phyloP scores from a whole-genome alignment of 2,888 invertebrate genomes.

The Ormyrus labotus region DNA sequence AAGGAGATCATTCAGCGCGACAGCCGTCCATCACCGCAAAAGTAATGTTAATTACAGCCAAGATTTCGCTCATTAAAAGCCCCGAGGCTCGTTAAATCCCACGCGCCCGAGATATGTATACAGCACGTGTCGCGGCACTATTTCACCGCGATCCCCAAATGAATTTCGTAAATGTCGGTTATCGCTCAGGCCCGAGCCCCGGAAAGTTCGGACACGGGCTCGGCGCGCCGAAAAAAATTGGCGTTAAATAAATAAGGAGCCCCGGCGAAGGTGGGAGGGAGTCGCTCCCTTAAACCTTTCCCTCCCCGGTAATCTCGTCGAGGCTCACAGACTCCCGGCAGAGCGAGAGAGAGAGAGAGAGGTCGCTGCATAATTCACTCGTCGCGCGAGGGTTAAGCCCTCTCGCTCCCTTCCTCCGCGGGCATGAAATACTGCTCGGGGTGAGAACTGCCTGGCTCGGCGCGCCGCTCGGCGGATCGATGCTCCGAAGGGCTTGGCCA shows the following conservation, averaged over 20 bases:
- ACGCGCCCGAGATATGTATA: no score
- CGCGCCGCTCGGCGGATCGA: slow-evolving; percentile 42
- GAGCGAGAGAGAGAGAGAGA: slow-evolving; percentile 11
- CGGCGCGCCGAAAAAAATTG: no score
- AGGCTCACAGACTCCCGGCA: neutral
- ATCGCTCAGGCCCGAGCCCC: slow-evolving; percentile 5
- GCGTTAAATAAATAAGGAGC: no score
- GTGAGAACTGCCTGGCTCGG: neutral
- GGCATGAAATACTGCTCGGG: slow-evolving; percentile 25
- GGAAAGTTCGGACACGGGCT: no score
- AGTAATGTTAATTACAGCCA: no score
- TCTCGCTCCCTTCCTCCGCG: neutral
- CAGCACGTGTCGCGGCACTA: slow-evolving; percentile 14
- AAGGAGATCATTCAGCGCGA: no score
- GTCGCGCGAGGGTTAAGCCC: slow-evolving; percentile 57
- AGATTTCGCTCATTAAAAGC: no score
- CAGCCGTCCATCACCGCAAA: no score
- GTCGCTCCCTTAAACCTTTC: neutral
- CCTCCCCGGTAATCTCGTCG: neutral
- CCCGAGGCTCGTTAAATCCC: no score
- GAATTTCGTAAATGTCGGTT: slow-evolving; percentile 34
- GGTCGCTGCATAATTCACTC: slow-evolving; percentile 66
- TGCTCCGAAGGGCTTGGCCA: slow-evolving; percentile 33
- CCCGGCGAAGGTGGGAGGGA: no score
- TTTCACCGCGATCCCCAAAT: slow-evolving; percentile 13